A percentile compares a stretch with the other conserved stretches of the same genome.
Conservation (phyloP, 1,140 invertebrate genomes). For the Sogatella furcifera region DNA sequence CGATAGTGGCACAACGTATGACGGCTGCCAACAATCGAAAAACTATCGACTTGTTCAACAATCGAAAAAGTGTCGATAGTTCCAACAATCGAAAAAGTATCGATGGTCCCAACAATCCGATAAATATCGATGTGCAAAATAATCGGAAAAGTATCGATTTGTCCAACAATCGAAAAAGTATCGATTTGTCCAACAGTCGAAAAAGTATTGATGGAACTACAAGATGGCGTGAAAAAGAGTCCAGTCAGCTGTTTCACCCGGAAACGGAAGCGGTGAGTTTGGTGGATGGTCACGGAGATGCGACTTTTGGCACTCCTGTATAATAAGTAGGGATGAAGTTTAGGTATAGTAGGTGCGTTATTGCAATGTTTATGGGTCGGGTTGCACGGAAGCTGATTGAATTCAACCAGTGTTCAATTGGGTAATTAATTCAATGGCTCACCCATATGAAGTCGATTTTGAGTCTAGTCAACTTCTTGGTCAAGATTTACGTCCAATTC, state of each 20-base stretch:
- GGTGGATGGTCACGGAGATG: slow-evolving; percentile 17
- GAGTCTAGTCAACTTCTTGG: too few relatives aligned
- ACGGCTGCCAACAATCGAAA: too few relatives aligned
- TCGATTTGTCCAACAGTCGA: not conserved
- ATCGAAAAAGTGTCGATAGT: not conserved
- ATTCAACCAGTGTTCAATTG: too few relatives aligned
- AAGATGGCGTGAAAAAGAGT: slow-evolving; percentile 6
- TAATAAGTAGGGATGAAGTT: slow-evolving; percentile 1
- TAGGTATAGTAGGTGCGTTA: too few relatives aligned
- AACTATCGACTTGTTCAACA: too few relatives aligned
- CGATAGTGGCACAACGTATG: not conserved
- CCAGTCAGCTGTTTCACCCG: slow-evolving; percentile 15
- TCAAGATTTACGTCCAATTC: too few relatives aligned
- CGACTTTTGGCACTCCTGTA: slow-evolving; percentile 21
- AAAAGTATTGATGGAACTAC: not conserved
- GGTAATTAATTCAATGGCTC: too few relatives aligned
- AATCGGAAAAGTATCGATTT: too few relatives aligned
- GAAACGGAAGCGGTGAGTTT: slow-evolving; percentile 9
- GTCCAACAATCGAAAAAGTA: not conserved
- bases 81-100: not conserved
- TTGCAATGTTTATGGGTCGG: too few relatives aligned
- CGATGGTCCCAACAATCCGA: not conserved
- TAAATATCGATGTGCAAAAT: not conserved
- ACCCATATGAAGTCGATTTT: too few relatives aligned
- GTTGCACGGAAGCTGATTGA: too few relatives aligned